Conservation (phyloP, 2,888 invertebrate genomes). For the Linnaemya tessellans region DNA sequence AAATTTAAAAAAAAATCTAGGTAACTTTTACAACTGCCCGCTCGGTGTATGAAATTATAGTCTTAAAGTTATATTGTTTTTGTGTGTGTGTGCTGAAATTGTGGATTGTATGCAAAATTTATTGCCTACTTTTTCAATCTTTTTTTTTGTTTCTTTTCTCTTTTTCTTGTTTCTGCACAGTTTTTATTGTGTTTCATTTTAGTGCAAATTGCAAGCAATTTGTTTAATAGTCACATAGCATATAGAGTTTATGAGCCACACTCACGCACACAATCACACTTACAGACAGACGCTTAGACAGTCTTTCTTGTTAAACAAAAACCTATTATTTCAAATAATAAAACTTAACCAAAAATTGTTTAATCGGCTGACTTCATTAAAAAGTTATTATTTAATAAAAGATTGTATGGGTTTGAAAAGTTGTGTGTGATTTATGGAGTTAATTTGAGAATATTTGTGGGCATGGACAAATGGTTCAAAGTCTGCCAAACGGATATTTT, state of each 20-base stretch:
- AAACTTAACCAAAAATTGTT: not conserved
- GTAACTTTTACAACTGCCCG: not conserved
- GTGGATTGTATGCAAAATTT: conserved; percentile 65
- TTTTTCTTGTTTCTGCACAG: conserved; percentile 33
- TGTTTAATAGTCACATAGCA: conserved; percentile 63
- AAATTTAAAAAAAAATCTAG: not conserved
- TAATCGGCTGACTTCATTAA: not conserved
- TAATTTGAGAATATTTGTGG: no score
- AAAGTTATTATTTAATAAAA: not conserved
- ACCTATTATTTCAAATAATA: not conserved
- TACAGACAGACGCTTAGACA: not conserved
- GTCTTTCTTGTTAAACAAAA: conserved; percentile 20
- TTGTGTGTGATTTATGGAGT: no score
- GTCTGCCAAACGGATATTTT: no score
- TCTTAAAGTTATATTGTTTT: conserved; percentile 16
- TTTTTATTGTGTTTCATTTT: conserved; percentile 56
- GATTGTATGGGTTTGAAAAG: no score
- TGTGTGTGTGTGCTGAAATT: conserved; percentile 38
- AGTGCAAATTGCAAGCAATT: conserved; percentile 63
- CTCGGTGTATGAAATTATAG: not conserved
- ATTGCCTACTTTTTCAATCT: conserved; percentile 56
- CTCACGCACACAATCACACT: not conserved
- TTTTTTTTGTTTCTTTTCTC: conserved; percentile 30
- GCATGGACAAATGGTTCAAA: no score
- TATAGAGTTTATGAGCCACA: conserved; percentile 61